A percentile compares a stretch with the other conserved stretches of the same genome.
These are phyloP conservation scores for Rattus rattus DNA, from an alignment of 2,113 vertebrate genomes.

Conservation along the genomic window DNA sequence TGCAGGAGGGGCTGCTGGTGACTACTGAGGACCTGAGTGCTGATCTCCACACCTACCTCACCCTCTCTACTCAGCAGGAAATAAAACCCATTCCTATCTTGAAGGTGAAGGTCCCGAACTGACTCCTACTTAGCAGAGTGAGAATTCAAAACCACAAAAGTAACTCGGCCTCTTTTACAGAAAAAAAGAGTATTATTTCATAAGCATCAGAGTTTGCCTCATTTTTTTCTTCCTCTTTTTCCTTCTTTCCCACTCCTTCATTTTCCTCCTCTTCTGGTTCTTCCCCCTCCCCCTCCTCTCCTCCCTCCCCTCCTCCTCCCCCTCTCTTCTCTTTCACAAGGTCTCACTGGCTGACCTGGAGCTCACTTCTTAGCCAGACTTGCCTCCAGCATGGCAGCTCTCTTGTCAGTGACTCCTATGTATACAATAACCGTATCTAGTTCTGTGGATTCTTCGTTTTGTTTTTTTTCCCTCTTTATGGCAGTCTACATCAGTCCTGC, in stretches of 20 bases:
- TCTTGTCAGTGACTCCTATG: background rate
- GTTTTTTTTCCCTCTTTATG: background rate
- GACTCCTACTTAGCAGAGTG: background rate
- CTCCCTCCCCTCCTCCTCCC: too few relatives aligned
- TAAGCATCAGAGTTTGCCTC: background rate
- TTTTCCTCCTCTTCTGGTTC: too few relatives aligned
- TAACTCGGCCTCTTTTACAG: background rate
- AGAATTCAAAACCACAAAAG: background rate
- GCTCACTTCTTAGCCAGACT: background rate
- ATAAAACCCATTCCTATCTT: background rate
- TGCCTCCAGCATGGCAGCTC: background rate
- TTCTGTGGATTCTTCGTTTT: background rate
- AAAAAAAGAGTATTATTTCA: background rate
- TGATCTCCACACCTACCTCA: too few relatives aligned
- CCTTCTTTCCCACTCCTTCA: too few relatives aligned
- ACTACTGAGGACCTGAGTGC: background rate
- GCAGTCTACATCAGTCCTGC: background rate
- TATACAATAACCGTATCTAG: background rate
- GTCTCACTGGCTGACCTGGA: background rate
- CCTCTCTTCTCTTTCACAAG: background rate
- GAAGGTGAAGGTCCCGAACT: background rate
- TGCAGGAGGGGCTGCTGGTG: accelerated
- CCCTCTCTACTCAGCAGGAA: background rate
- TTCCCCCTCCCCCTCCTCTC: too few relatives aligned
- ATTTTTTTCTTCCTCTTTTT: too few relatives aligned